Evolutionary conservation across 2,113 vertebrate genomes (phyloP).

Genomic region (Trochalopteron elliotii): DNA sequence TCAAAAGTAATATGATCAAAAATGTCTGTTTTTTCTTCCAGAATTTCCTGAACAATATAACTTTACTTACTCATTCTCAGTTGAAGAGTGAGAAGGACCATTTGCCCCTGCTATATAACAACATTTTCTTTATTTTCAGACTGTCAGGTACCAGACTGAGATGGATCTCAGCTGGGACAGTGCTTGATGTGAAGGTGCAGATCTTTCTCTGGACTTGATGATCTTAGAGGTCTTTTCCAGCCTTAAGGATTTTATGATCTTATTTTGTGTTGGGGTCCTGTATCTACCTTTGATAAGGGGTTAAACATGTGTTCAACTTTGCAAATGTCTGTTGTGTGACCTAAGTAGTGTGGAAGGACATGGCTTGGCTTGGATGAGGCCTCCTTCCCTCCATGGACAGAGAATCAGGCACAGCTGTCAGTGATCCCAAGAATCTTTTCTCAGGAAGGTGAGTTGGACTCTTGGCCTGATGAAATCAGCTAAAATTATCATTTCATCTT

Average conservation of each 20-base stretch:
- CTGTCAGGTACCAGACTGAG: neutral
- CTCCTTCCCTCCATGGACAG: neutral
- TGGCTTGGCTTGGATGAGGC: neutral
- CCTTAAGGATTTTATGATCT: neutral
- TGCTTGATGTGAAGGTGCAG: neutral
- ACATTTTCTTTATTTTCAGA: neutral
- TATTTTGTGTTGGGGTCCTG: neutral
- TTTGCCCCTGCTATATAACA: neutral
- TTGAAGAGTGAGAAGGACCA: neutral
- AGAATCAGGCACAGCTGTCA: neutral
- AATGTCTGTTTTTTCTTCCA: neutral
- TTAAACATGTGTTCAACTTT: neutral
- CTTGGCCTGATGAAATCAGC: neutral
- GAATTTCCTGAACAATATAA: neutral
- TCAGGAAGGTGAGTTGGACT: neutral
- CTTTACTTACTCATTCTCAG: neutral
- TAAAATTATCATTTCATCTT: neutral
- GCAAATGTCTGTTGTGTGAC: neutral
- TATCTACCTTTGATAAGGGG: neutral
- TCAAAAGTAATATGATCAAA: neutral
- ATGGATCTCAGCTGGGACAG: neutral
- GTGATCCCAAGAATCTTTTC: neutral
- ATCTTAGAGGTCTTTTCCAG: neutral
- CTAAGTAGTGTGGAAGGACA: neutral
- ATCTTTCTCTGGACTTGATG: neutral